Percentiles rank a stretch among this genome's conserved stretches.
These are phyloP conservation scores for Nyctereutes procyonoides DNA, from an alignment of 2,113 vertebrate species.

Conservation along the genomic window DNA sequence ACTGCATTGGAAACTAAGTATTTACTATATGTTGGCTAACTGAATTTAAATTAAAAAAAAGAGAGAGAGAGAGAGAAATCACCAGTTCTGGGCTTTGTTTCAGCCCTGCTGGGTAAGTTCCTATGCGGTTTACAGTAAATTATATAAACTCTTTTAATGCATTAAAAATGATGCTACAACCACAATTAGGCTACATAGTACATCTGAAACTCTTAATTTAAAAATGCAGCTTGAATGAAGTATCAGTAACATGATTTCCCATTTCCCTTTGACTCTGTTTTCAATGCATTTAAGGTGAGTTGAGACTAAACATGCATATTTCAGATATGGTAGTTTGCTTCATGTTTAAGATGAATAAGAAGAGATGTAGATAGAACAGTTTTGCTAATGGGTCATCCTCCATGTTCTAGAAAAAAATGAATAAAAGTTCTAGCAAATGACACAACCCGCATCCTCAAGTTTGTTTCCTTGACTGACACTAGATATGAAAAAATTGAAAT, in stretches of 20 bases:
- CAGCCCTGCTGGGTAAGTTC: neutral
- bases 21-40: too few species aligned
- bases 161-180: conserved; percentile 19
- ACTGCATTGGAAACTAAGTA: too few species aligned
- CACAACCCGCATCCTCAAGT: neutral
- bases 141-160: conserved; percentile 26
- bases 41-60: too few species aligned
- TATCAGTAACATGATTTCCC: neutral
- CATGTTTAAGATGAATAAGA: neutral
- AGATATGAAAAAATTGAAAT: conserved; percentile 58
- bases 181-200: neutral
- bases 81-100: neutral
- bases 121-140: neutral
- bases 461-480: conserved; percentile 24
- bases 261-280: conserved; percentile 45
- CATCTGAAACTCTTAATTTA: conserved; percentile 22
- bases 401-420: neutral
- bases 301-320: conserved; percentile 11
- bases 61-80: neutral
- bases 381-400: neutral
- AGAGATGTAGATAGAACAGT: neutral
- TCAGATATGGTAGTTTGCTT: neutral
- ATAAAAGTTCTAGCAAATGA: neutral
- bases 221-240: conserved; percentile 48
- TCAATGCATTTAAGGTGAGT: neutral